Evolutionary conservation across 2,888 invertebrate species (phyloP).

Genomic region (Epinotia demarniana): DNA sequence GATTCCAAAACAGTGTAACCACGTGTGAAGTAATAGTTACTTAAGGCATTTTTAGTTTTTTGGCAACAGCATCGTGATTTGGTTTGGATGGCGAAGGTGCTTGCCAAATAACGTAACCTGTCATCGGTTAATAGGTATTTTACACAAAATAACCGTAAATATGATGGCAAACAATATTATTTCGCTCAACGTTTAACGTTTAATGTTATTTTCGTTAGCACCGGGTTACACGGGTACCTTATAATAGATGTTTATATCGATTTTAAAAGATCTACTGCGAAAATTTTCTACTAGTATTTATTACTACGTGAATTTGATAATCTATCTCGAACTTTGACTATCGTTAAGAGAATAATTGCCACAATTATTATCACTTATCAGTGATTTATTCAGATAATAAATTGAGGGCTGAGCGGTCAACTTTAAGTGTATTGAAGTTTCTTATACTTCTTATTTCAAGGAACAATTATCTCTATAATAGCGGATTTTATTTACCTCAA

Average conservation of each 20-base stretch:
- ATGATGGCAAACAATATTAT: constrained; percentile 2
- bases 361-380: no score
- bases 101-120: constrained; percentile 30
- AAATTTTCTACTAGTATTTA: not conserved
- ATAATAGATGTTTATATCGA: not conserved
- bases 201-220: not conserved
- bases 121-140: constrained; percentile 30
- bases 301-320: no score
- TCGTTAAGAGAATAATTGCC: not conserved
- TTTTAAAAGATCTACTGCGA: not conserved
- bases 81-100: constrained; percentile 8
- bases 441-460: no score
- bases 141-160: constrained; percentile 18
- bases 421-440: no score
- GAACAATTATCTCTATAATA: no score
- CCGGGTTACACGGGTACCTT: no score
- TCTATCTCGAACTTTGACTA: not conserved
- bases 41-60: constrained; percentile 13
- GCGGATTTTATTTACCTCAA: no score
- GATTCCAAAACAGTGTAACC: not conserved
- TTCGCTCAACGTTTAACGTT: not conserved
- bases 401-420: no score
- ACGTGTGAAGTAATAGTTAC: not conserved
- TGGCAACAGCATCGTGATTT: not conserved
- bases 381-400: no score